phyloP scores from a whole-genome alignment of 53 echinoderm and acorn worm species.

The Holothuria leucospilota region DNA sequence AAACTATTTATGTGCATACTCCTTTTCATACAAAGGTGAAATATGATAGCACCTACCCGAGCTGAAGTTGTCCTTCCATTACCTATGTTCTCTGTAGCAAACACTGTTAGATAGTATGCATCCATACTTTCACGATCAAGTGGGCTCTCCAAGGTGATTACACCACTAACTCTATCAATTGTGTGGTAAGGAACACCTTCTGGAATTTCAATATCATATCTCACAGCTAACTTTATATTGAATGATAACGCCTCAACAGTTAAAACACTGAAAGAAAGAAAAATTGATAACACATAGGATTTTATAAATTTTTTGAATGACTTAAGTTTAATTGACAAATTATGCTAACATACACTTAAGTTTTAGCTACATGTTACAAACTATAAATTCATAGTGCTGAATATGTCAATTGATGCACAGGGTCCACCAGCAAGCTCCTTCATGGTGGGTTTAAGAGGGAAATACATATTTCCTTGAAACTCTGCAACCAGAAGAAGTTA shows the following conservation, averaged over 20 bases:
- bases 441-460: too few relatives aligned
- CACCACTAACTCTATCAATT: conserved; percentile 61
- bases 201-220: conserved; percentile 33
- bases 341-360: too few relatives aligned
- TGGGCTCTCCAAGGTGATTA: conserved; percentile 60
- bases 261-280: conserved; percentile 35
- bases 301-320: not conserved
- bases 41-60: conserved; percentile 55
- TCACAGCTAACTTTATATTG: conserved; percentile 52
- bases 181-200: conserved; percentile 43
- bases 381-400: too few relatives aligned
- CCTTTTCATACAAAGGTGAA: too few relatives aligned
- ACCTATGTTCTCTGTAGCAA: conserved; percentile 57
- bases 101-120: conserved; percentile 67
- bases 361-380: too few relatives aligned
- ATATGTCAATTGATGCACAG: too few relatives aligned
- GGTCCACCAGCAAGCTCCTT: too few relatives aligned
- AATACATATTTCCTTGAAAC: too few relatives aligned
- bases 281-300: not conserved
- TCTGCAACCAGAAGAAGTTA: too few relatives aligned
- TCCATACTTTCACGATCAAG: conserved; percentile 58
- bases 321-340: too few relatives aligned
- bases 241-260: conserved; percentile 57
- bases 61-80: conserved; percentile 49
- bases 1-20: too few relatives aligned